These are phyloP conservation scores for Cygnus olor DNA, from an alignment of 2,797 vertebrate genomes.

Conservation along the genomic window DNA sequence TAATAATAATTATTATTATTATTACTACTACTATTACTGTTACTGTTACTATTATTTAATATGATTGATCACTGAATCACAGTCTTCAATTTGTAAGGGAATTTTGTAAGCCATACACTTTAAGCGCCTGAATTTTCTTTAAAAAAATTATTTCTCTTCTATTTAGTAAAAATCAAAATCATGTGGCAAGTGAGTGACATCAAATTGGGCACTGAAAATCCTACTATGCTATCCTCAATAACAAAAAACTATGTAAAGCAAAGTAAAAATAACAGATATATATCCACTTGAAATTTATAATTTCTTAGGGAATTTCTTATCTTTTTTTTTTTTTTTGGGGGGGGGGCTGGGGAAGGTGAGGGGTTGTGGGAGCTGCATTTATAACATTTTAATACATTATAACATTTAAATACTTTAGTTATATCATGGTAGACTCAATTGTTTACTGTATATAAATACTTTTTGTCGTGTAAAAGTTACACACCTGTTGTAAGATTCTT, in stretches of 20 bases:
- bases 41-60: neutral
- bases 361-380: neutral
- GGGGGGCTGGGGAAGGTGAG: no score
- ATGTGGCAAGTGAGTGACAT: accelerated
- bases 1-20: no score
- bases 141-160: no score
- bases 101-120: neutral
- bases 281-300: neutral
- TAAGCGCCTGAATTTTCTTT: neutral
- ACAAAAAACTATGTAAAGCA: neutral
- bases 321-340: neutral
- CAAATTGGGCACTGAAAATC: neutral
- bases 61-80: neutral
- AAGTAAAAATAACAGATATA: neutral
- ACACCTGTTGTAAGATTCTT: neutral
- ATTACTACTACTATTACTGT: no score
- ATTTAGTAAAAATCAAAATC: neutral
- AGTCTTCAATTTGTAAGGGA: neutral
- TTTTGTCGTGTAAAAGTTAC: neutral
- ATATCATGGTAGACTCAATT: neutral
- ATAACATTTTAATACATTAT: neutral
- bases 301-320: neutral
- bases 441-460: neutral
- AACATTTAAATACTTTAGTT: neutral
- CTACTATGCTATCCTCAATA: neutral